These are phyloP conservation scores for Synergus gifuensis DNA, from an alignment of 2,888 invertebrate species.

Conservation along the genomic window DNA sequence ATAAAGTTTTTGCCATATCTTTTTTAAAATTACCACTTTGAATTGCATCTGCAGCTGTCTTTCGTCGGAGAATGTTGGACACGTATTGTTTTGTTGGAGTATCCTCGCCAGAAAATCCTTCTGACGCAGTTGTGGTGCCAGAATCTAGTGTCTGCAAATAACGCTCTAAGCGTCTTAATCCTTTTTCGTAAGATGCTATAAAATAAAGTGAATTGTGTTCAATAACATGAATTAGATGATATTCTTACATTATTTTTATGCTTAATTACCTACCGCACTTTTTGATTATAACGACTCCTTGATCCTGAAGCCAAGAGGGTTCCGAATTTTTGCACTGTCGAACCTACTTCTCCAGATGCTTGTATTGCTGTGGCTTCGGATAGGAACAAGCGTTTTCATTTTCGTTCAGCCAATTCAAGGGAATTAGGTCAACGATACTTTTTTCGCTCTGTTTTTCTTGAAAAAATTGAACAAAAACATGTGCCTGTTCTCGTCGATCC, in stretches of 20 bases:
- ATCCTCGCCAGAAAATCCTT: constrained; percentile 2
- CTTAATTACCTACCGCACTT: background rate
- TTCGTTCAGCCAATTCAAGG: background rate
- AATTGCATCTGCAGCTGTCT: background rate
- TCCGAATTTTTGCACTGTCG: background rate
- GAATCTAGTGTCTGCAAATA: constrained; percentile 10
- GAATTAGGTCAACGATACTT: constrained; percentile 1
- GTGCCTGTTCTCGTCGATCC: background rate
- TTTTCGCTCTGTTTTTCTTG: background rate
- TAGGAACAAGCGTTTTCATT: background rate
- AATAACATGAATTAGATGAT: background rate
- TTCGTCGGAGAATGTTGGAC: background rate
- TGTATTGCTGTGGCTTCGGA: background rate
- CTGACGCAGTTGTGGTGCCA: background rate
- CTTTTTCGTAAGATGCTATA: constrained; percentile 3
- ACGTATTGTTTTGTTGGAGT: background rate
- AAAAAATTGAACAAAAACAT: background rate
- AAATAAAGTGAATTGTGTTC: background rate
- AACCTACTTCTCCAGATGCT: background rate
- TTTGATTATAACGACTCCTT: constrained; percentile 3
- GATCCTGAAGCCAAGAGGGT: background rate
- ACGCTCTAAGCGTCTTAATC: background rate
- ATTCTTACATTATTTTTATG: constrained; percentile 5
- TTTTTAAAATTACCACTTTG: background rate
- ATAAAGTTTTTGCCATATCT: background rate